Conservation (phyloP, 2,113 vertebrate genomes). For the Solenodon paradoxus region DNA sequence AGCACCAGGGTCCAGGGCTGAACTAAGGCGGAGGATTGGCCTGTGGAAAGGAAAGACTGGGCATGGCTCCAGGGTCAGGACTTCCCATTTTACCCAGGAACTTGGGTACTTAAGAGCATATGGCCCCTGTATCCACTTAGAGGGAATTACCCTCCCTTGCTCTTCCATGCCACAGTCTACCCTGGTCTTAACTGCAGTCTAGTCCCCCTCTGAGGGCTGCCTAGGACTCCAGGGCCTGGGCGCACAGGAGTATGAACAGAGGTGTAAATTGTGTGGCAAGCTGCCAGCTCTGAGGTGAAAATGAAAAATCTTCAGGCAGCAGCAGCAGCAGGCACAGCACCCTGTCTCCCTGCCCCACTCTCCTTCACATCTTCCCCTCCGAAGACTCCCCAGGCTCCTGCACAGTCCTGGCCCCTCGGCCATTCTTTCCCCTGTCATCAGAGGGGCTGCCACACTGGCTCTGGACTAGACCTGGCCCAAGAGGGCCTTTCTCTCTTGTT, state of each 20-base stretch:
- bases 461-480: not conserved
- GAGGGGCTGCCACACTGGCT: not conserved
- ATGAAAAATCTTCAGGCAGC: slow-evolving; percentile 80
- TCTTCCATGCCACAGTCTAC: not conserved
- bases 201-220: not conserved
- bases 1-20: not conserved
- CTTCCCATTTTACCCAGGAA: not conserved
- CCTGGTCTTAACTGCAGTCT: not conserved
- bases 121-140: not conserved
- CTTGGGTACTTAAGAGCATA: not conserved
- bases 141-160: not conserved
- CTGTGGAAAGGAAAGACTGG: not conserved
- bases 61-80: not conserved
- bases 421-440: not conserved
- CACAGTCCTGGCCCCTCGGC: not conserved
- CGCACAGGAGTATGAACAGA: slow-evolving; percentile 58
- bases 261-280: slow-evolving; percentile 84
- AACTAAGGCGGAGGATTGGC: not conserved
- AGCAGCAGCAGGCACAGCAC: slow-evolving; percentile 16
- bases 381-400: not conserved
- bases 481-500: not conserved
- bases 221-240: not conserved
- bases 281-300: slow-evolving; percentile 82
- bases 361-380: not conserved
- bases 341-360: not conserved